Evolutionary conservation across 2,113 vertebrate genomes (phyloP), one percentile per base, ranked within the genome.

Genomic region (Calonectris borealis): DNA sequence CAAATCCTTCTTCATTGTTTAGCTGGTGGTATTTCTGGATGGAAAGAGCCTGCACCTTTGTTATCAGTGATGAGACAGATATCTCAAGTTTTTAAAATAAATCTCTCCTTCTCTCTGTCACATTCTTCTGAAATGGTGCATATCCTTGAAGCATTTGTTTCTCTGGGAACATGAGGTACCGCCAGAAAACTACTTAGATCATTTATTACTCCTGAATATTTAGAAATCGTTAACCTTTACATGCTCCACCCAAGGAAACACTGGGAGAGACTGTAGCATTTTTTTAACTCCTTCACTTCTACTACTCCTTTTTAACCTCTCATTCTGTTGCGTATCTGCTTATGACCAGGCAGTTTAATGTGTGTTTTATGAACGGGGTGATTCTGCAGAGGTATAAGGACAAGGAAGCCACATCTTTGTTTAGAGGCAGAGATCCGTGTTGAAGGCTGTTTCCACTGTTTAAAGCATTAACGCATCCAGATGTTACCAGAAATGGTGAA

Each of bases 151-250:
- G 84, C 89, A 80, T 94, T 97, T 93, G 57, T 90, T 95, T 94
- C 91, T 93, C 73, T 88, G 95, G 86, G 96, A 97, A 97, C 94
- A 96, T 77, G 93, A 96, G 97, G 96, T 95, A 91, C 96, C 49
- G 91, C 95, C 95, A 97, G 95, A 96, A 96, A 97, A 95, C 94
- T 94, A 93, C 94, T 97, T 93, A 95, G 96, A 96, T 97, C 96
- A 97, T 97, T 95, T 95, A 95, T 95, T 97, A 95, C 94, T 95
- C 93, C 94, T 94, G 94, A 97, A 97, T 96, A 97, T 97, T 97
- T 96, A 97, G 96, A 96, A 95, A 97, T 95, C 66, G 60, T 96
- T 97, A 97, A 97, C 95, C 95, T 97, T 95, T 97, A 94, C 64
- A 85, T 91, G 93, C 97, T 96, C 95, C 95, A 94, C 94, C 94